Base-by-base conservation (phyloP, 2,113 vertebrate species). In the Zootoca vivipara region DNA sequence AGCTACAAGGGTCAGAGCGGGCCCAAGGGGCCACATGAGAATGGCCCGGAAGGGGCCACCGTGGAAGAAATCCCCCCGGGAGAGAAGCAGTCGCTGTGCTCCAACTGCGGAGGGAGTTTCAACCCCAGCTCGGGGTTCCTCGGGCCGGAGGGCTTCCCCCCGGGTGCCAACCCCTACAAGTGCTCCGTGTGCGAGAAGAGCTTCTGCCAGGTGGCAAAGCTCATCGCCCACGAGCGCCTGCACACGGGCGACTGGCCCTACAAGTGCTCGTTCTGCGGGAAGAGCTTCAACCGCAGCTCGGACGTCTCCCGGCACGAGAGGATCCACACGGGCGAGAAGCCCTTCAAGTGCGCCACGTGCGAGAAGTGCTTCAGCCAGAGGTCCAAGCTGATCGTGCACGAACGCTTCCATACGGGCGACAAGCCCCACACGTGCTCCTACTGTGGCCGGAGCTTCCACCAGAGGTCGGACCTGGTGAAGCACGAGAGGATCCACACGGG, bases 401-500 rank as follows among this genome's bases (percentile, higher is more conserved):
- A 88, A 38, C 9, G 87, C 10, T 88, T 83, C 80, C 80, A 83
- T 58, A 88, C 87, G 0, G 87, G 87, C 0, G 80, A 69, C 40
- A 88, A 88, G 58, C 87, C 87, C n/a, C 87, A 88, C 58, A 69
- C 80, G 0, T 88, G 87, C 58, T 88, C 87, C n/a, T 88, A 88
- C 24, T 88, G 87, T 2, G 87, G 87, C 30, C 2, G 87, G 30
- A 83, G 87, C 40, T 88, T 88, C 87, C 87, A 88, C 40, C 87
- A 88, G 35, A 2, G 87, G 28, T 88, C 87, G 0, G 87, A 88
- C 22, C 87, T 88, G 2, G 87, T 88, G 13, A 88, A 88, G 2
- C 87, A 88, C 40, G 87, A 83, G 58, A 72, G 87, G 4, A 88
- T 88, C 87, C 87, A 88, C 72, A 88, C 87, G 3, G 87, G 87